Conservation (phyloP, 2,888 invertebrate genomes). For the Aporophyla lueneburgensis region DNA sequence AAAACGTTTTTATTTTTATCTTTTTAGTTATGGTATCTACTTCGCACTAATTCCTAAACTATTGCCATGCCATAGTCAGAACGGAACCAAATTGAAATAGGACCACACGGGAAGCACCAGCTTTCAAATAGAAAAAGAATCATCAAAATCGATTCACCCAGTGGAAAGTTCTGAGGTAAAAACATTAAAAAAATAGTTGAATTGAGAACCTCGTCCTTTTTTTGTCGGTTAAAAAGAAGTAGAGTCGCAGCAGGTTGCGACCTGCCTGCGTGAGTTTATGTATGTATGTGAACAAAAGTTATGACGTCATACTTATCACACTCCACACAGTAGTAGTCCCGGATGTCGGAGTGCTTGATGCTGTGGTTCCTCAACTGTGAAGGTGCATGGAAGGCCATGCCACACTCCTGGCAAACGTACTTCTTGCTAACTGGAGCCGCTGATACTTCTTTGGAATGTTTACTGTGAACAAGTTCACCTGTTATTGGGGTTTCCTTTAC, state of each 20-base stretch:
- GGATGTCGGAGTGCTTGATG: constrained; percentile 73
- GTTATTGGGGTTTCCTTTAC: background rate
- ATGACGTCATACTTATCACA: constrained; percentile 76
- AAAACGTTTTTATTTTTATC: too few relatives aligned
- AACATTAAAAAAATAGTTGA: too few relatives aligned
- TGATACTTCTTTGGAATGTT: constrained; percentile 75
- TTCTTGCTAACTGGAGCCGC: constrained; percentile 63
- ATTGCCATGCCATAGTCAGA: too few relatives aligned
- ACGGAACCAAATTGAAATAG: too few relatives aligned
- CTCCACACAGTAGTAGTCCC: constrained; percentile 84
- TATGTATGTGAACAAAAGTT: background rate
- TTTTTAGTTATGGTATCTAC: too few relatives aligned
- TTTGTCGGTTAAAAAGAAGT: too few relatives aligned
- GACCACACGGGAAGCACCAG: too few relatives aligned
- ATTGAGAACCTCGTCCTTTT: too few relatives aligned
- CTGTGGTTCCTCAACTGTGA: constrained; percentile 79
- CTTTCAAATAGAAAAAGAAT: too few relatives aligned
- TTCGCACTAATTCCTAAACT: too few relatives aligned
- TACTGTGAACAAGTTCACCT: constrained; percentile 60
- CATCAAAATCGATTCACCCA: too few relatives aligned
- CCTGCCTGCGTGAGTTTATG: background rate
- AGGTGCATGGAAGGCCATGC: constrained; percentile 76
- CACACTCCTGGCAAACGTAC: constrained; percentile 78
- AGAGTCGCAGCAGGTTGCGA: background rate
- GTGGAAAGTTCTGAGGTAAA: too few relatives aligned